These are phyloP conservation scores for Chloroclystis v-ata DNA, from an alignment of 2,888 invertebrate genomes.

Conservation along the genomic window DNA sequence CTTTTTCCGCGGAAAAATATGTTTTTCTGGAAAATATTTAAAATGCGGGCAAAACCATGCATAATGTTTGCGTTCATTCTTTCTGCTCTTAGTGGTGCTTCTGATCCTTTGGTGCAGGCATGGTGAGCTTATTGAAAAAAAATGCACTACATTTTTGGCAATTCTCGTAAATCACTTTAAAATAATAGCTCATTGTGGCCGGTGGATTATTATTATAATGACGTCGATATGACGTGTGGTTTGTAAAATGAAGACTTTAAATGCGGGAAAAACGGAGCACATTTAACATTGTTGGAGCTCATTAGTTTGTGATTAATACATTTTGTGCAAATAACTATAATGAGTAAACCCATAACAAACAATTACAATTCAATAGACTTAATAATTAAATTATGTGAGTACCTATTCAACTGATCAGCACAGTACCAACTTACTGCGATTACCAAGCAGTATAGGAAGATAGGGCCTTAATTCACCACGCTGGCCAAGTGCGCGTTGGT, in stretches of 20 bases:
- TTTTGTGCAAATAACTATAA: not conserved
- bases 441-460: too few relatives aligned
- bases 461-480: too few relatives aligned
- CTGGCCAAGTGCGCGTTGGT: too few relatives aligned
- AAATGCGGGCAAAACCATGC: too few relatives aligned
- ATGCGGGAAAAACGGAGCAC: not conserved
- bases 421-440: too few relatives aligned
- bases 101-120: too few relatives aligned
- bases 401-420: too few relatives aligned
- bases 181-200: constrained; percentile 4
- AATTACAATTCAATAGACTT: not conserved
- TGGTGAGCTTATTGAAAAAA: too few relatives aligned
- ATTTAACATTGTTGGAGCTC: not conserved
- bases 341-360: not conserved
- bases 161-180: constrained; percentile 15
- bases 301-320: not conserved
- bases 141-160: constrained; percentile 8
- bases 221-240: not conserved
- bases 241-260: not conserved
- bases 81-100: too few relatives aligned
- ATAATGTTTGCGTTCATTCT: too few relatives aligned
- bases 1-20: too few relatives aligned
- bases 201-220: constrained; percentile 9
- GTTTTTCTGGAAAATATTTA: too few relatives aligned
- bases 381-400: not conserved